These are phyloP conservation scores for Dasysyrphus tricinctus DNA, from an alignment of 2,888 invertebrate species.

Conservation along the genomic window DNA sequence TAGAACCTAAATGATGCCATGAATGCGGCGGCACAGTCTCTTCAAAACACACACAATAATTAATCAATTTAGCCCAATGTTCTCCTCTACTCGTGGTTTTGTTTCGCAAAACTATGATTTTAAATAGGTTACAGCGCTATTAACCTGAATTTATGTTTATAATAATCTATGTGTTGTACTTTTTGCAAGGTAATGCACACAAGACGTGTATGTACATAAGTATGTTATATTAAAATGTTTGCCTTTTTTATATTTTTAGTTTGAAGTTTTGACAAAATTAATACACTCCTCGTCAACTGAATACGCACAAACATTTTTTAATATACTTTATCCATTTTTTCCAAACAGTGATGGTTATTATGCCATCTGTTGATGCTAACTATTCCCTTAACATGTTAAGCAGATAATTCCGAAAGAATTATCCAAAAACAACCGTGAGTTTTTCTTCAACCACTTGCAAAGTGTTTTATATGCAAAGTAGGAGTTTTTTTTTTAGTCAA, in stretches of 20 bases:
- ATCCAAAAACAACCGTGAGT: no score
- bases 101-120: conserved; percentile 60
- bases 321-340: no score
- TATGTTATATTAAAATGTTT: not conserved
- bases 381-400: no score
- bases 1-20: conserved; percentile 29
- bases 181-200: conserved; percentile 49
- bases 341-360: no score
- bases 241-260: not conserved
- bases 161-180: conserved; percentile 53
- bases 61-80: conserved; percentile 73
- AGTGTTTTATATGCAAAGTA: no score
- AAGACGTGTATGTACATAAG: not conserved
- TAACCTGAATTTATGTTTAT: conserved; percentile 71
- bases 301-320: no score
- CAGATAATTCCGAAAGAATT: no score
- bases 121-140: conserved; percentile 72
- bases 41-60: conserved; percentile 69
- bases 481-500: no score
- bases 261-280: conserved; percentile 1
- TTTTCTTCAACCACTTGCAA: no score
- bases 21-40: conserved; percentile 46
- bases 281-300: no score
- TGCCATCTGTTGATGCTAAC: no score
- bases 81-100: conserved; percentile 55